A percentile compares a stretch with the other conserved stretches of the same genome.
phyloP scores from a whole-genome alignment of 2,797 vertebrate species.

The Spatula versicolor region DNA sequence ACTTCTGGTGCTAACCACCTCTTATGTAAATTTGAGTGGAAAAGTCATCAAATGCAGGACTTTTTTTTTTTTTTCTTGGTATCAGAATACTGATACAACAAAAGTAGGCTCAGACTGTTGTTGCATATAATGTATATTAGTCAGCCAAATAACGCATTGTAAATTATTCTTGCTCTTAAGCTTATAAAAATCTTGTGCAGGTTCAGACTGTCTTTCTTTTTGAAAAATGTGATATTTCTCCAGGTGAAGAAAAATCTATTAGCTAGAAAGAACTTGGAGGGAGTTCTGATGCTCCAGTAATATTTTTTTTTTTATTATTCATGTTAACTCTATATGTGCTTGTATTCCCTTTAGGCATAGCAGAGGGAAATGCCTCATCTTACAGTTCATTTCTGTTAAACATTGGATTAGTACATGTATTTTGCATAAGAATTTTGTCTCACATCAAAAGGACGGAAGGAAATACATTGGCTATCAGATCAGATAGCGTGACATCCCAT shows the following conservation, averaged over 20 bases:
- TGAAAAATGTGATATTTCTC: neutral
- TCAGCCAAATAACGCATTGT: neutral
- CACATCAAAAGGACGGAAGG: neutral
- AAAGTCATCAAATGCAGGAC: neutral
- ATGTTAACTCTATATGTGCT: neutral
- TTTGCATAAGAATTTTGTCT: neutral
- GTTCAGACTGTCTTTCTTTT: neutral
- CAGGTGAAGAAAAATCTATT: neutral
- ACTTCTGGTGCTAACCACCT: neutral
- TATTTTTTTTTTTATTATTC: neutral
- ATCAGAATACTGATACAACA: neutral
- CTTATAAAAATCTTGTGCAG: neutral
- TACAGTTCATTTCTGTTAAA: neutral
- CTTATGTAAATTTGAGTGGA: neutral
- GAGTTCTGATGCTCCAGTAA: neutral
- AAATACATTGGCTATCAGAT: neutral
- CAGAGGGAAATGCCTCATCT: neutral
- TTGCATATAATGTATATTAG: neutral
- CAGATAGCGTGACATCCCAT: neutral
- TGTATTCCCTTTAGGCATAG: neutral
- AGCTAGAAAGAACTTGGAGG: neutral
- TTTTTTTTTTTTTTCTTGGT: neutral
- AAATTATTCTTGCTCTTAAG: slow-evolving; percentile 15
- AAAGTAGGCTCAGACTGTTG: neutral
- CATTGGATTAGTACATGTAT: neutral